Base-by-base conservation (phyloP, 2,888 invertebrate species). In the Augochlorella aurata region DNA sequence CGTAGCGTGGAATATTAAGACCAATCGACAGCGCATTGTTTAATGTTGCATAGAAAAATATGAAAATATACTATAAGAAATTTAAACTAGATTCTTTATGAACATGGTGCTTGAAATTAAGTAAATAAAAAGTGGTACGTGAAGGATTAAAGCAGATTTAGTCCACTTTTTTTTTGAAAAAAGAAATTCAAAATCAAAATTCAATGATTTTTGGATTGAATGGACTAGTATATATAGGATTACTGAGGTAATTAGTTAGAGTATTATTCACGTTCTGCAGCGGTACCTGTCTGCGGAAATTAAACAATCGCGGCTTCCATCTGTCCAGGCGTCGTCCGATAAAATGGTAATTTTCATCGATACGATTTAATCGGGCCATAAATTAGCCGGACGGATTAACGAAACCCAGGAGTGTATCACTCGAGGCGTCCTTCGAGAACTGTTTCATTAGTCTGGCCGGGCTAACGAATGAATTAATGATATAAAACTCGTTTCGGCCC, bases 361-460 rank as follows among this genome's bases (percentile, higher is more conserved):
- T 67, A 68, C 69, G 65, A 70, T 82, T 87, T 87, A 85, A 87
- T 87, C 80, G 77, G 66, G 44, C 77, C 77, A 72, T 71, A 77
- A 85, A 85, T 83, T 87, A 85, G 52, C 72, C 18, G 68, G 65
- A 69, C 52, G 74, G 77, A 85, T 87, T 85, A 79, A 85, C 61
- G 75, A 69, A 87, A 70, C 77, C 67, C 82, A 50, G 73, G 78
- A 75, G 74, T 58, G 74, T 78, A 81, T 77, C 67, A 58, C 70
- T 52, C 12, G 74, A 71, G 65, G 73, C 54, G 44, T 44, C 71
- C 74, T 68, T 70, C 63, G 74, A 16, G 54, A 68, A 69, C 65
- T 73, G 79, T 83, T 84, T 84, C 78, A 83, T 84, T 81, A 78
- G 70, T 73, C 49, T 47, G 52, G 7, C 44, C 73, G 24, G 61